Percentiles rank a stretch among this genome's conserved stretches.
Evolutionary conservation across 1,140 invertebrate genomes (phyloP).

Genomic region (Drosophila ironensis): DNA sequence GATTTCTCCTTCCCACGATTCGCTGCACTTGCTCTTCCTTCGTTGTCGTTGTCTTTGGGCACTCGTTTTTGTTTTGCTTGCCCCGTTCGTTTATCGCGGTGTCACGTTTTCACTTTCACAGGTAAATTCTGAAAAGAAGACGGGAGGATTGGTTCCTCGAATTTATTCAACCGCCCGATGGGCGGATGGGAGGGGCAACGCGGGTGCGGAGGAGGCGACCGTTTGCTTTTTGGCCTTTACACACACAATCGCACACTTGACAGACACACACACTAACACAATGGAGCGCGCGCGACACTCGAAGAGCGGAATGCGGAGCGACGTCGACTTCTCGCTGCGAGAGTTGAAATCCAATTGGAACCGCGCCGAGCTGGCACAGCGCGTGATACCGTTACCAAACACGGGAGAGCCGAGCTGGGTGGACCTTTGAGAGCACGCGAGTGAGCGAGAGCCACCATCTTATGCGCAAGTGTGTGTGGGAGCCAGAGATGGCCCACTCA

Average conservation of each 20-base stretch:
- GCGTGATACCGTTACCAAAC: conserved; percentile 56
- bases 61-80: conserved; percentile 75
- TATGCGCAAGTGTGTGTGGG: conserved; percentile 54
- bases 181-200: background rate
- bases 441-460: conserved; percentile 13
- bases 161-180: conserved; percentile 24
- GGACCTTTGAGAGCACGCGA: background rate
- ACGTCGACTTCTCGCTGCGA: conserved; percentile 11
- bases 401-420: background rate
- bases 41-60: conserved; percentile 30
- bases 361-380: conserved; percentile 14
- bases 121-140: conserved; percentile 62
- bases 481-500: background rate
- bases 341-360: background rate
- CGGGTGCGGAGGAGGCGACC: background rate
- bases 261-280: background rate
- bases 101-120: conserved; percentile 75
- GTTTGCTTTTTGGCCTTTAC: conserved; percentile 31
- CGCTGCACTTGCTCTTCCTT: conserved; percentile 35
- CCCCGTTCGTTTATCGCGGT: conserved; percentile 52
- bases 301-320: conserved; percentile 11
- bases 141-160: background rate
- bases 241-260: conserved; percentile 8
- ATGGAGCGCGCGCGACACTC: background rate
- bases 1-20: conserved; percentile 13